These are phyloP conservation scores for Nymphicus hollandicus DNA, from an alignment of 2,113 vertebrate genomes.

Conservation along the genomic window DNA sequence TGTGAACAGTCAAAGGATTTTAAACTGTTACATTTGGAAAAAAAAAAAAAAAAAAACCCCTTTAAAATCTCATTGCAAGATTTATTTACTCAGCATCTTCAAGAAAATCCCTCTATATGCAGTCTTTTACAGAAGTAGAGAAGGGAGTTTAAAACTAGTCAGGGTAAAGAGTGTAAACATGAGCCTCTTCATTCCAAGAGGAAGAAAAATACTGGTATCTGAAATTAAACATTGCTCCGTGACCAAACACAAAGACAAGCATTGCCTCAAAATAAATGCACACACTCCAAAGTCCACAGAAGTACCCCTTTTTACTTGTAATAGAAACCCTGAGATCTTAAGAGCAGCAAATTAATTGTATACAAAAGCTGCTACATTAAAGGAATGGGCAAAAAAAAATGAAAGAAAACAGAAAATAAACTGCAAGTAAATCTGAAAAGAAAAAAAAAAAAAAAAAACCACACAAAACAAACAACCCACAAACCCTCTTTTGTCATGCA, in stretches of 20 bases:
- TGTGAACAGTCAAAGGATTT: neutral
- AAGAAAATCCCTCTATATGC: neutral
- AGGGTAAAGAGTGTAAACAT: neutral
- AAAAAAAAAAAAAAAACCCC: too few species aligned
- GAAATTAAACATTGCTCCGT: neutral
- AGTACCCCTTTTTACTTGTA: neutral
- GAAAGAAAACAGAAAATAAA: neutral
- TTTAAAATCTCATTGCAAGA: neutral
- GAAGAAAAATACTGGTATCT: neutral
- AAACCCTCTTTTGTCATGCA: neutral
- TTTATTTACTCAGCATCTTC: neutral
- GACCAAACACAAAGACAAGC: neutral
- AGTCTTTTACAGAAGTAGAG: neutral
- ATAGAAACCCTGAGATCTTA: neutral
- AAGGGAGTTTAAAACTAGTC: neutral
- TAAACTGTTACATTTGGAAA: neutral
- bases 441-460: neutral
- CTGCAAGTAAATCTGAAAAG: neutral
- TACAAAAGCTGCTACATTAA: neutral
- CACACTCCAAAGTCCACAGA: neutral
- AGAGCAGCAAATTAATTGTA: neutral
- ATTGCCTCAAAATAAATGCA: neutral
- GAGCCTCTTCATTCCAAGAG: neutral
- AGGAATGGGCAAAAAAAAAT: neutral
- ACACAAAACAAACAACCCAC: too few species aligned